Percentiles rank a stretch among this genome's conserved stretches.
Evolutionary conservation across 2,113 vertebrate species (phyloP).

Genomic region (Aphelocoma coerulescens): DNA sequence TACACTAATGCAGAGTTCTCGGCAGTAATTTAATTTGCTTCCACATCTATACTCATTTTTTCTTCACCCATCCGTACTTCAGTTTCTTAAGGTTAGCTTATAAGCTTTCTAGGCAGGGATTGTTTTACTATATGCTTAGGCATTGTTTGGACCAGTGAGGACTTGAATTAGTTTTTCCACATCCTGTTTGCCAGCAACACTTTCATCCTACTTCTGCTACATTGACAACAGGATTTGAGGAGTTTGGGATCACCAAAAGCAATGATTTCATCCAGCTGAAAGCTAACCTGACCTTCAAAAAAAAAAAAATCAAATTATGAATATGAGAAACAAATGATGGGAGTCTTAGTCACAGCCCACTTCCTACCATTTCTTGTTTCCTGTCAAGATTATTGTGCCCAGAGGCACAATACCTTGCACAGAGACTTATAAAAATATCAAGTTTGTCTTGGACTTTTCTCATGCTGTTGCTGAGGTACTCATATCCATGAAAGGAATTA

Average conservation of each 20-base stretch:
- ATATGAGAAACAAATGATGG: background rate
- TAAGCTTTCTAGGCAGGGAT: background rate
- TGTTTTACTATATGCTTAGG: background rate
- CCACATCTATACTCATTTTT: background rate
- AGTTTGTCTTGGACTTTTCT: background rate
- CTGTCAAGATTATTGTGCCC: background rate
- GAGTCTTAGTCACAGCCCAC: background rate
- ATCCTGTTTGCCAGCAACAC: background rate
- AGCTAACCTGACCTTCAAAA: background rate
- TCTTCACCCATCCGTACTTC: background rate
- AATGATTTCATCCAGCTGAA: background rate
- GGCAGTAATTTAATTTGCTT: background rate
- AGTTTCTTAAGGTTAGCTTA: background rate
- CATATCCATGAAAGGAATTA: background rate
- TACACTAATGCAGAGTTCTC: background rate
- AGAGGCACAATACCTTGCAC: accelerated
- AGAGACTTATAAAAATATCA: background rate
- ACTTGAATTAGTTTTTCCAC: background rate
- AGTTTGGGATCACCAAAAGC: background rate
- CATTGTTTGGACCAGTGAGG: background rate
- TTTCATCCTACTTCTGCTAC: background rate
- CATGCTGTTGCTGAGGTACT: background rate
- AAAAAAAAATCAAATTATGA: background rate
- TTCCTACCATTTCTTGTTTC: background rate
- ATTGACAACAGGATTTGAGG: background rate